Evolutionary conservation across 2,888 invertebrate genomes (phyloP).

Genomic region (Leptopterna dolabrata): DNA sequence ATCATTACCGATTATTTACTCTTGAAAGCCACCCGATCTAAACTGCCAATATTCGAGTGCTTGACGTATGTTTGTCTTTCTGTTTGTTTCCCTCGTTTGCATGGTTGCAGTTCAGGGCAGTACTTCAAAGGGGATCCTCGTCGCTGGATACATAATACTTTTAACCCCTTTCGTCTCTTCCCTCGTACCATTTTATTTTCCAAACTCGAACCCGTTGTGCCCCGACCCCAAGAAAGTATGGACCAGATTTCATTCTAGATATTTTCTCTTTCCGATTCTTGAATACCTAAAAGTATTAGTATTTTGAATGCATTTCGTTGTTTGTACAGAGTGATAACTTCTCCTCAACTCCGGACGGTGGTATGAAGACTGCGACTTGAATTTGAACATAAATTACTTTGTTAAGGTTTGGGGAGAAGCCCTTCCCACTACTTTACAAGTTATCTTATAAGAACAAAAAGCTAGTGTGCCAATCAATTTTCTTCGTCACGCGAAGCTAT

Average conservation of each 20-base stretch:
- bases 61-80: constrained; percentile 40
- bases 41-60: constrained; percentile 5
- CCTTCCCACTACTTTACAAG: too few species aligned
- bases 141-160: constrained; percentile 39
- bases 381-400: too few species aligned
- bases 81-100: constrained; percentile 39
- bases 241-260: not conserved
- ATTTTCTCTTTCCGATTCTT: not conserved
- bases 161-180: not conserved
- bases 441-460: too few species aligned
- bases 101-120: constrained; percentile 42
- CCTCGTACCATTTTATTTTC: constrained; percentile 39
- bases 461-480: too few species aligned
- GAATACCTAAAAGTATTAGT: not conserved
- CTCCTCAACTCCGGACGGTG: too few species aligned
- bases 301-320: not conserved
- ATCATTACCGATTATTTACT: too few species aligned
- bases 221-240: constrained; percentile 38
- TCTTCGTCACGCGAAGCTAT: too few species aligned
- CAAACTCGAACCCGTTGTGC: constrained; percentile 35
- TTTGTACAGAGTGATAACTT: not conserved
- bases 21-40: too few species aligned
- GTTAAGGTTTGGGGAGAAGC: too few species aligned
- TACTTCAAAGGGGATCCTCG: constrained; percentile 39
- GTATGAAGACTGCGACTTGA: too few species aligned